Conservation (phyloP, 2,888 invertebrate species). For the Fabriciana adippe region DNA sequence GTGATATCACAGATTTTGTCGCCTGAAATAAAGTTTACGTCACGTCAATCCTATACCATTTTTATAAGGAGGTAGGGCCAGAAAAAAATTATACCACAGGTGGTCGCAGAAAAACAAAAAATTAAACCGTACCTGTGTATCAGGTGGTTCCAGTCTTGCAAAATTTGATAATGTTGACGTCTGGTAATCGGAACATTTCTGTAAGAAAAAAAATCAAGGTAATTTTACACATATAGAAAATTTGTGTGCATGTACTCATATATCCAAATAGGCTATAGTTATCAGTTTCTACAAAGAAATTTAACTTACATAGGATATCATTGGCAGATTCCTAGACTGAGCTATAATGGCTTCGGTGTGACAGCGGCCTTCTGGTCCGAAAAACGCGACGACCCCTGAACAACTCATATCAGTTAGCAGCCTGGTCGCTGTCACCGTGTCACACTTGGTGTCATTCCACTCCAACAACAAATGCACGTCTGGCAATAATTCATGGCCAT, state of each 20-base stretch:
- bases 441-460: slow-evolving; percentile 93
- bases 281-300: background rate
- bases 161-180: slow-evolving; percentile 95
- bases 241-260: background rate
- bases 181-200: slow-evolving; percentile 97
- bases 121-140: slow-evolving; percentile 87
- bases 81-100: background rate
- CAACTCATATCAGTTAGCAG: slow-evolving; percentile 96
- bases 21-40: slow-evolving; percentile 80
- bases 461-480: slow-evolving; percentile 87
- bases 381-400: slow-evolving; percentile 93
- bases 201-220: slow-evolving; percentile 58
- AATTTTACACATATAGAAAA: background rate
- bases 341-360: slow-evolving; percentile 97
- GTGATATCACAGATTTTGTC: slow-evolving; percentile 95
- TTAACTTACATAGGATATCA: slow-evolving; percentile 97
- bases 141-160: slow-evolving; percentile 96
- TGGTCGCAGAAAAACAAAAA: background rate
- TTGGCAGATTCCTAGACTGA: slow-evolving; percentile 96
- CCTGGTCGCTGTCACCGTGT: slow-evolving; percentile 91
- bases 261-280: background rate
- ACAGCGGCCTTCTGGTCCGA: slow-evolving; percentile 97
- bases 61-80: background rate
- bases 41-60: background rate
- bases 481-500: slow-evolving; percentile 85